phyloP scores from a whole-genome alignment of 2,797 vertebrate species.

The Notamacropus eugenii region DNA sequence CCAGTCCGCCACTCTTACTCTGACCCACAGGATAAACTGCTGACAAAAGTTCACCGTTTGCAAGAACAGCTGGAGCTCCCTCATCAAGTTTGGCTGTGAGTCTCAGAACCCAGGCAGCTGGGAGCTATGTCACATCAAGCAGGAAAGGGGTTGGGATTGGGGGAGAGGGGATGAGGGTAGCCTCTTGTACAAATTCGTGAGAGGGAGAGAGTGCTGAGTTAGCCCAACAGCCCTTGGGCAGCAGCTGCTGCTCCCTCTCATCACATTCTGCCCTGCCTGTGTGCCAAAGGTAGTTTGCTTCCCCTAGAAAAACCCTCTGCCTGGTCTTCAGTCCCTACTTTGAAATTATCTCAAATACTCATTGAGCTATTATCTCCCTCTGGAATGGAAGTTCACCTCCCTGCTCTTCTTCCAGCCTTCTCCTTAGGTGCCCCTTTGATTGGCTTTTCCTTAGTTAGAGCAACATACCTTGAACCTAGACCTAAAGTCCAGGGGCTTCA shows the following conservation, averaged over 20 bases:
- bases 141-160: neutral
- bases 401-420: neutral
- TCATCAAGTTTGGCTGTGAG: neutral
- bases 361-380: neutral
- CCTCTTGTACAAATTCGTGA: neutral
- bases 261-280: neutral
- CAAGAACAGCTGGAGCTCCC: neutral
- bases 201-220: neutral
- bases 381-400: neutral
- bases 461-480: neutral
- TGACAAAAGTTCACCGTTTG: neutral
- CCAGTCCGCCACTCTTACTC: neutral
- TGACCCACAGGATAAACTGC: neutral
- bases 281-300: neutral
- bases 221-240: neutral
- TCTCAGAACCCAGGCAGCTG: neutral
- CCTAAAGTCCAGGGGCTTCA: neutral
- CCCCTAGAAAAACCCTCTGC: neutral
- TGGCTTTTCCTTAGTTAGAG: neutral
- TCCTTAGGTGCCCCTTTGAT: neutral
- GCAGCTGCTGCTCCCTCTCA: neutral
- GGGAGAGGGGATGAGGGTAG: neutral
- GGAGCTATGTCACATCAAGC: neutral
- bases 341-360: neutral
- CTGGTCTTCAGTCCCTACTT: neutral